Evolutionary conservation across 2,888 invertebrate genomes (phyloP), one percentile per base, ranked within the genome.

Genomic region (Desoria tigrina): DNA sequence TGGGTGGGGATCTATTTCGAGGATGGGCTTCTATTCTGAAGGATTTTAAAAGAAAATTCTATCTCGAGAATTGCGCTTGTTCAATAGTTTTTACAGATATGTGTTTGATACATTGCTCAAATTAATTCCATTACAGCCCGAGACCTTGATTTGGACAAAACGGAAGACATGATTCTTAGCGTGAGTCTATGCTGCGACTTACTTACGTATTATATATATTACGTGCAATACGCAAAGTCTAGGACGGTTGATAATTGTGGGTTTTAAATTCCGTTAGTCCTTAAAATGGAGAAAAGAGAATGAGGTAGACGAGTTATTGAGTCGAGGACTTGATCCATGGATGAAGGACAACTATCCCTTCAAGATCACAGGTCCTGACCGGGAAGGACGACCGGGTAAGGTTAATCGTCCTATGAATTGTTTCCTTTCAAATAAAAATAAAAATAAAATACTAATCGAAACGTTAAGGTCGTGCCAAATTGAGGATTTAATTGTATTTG

Each of bases 181-280:
- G 11, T 42, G 71, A 69, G 55, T 49, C 60, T 1, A 68, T 73
- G 61, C 50, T 73, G 2, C 26, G 66, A 61, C 57, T 66, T 28
- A 67, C 67, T 37, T 59, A 64, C 18, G 4, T 23, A n/a, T 11
- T 11, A n/a, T 7, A n/a, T n/a, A n/a, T n/a, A n/a, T n/a, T n/a
- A n/a, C n/a, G n/a, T n/a, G n/a, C 16, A 11, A 39, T 16, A 16
- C 42, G 11, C 42, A 16, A 16, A 16, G 16, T 14, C 16, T 16
- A 14, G 42, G 16, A 16, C 11, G 42, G 16, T n/a, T n/a, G n/a
- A n/a, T n/a, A 39, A 39, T 14, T 14, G 42, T n/a, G n/a, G n/a
- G n/a, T n/a, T n/a, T n/a, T n/a, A n/a, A n/a, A n/a, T n/a, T 45
- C 7, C 49, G 51, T 3, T 37, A 66, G 66, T 51, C 62, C 3